Base-by-base conservation (phyloP, 2,113 vertebrate genomes). In the Aegithalos caudatus region DNA sequence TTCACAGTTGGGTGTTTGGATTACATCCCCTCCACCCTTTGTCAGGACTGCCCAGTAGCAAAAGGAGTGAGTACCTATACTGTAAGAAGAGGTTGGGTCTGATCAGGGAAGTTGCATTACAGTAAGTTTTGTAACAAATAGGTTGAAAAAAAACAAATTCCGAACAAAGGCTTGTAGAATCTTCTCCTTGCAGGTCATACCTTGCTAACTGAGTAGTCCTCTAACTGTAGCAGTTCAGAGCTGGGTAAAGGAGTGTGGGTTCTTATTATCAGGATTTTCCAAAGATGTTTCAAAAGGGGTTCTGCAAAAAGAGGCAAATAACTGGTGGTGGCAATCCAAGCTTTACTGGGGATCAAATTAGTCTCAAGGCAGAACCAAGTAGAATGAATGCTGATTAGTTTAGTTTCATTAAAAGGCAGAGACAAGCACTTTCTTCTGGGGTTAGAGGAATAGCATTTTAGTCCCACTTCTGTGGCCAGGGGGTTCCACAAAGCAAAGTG, bases 241-340 rank as follows among this genome's bases (percentile, higher is more conserved):
- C 24, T 1, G 1, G 31, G 44, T 48, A 44, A 67, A 77, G n/a
- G 28, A 48, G 2, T 3, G 3, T 14, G 15, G 7, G 13, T 13
- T 73, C 12, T 67, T 11, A 1, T 24, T 25, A 72, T 8, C 33
- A 54, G 16, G 8, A 29, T 21, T 72, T 81, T 24, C 53, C 69
- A 64, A 60, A 82, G 33, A 19, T 3, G 3, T 60, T 74, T 83
- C 33, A n/a, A 0, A 0, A 76, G 10, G 18, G 6, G 5, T 3
- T 87, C 56, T 65, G 22, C 33, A 38, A 18, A 78, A 42, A 47
- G 31, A 64, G 29, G 19, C 25, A 50, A 54, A 14, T 27, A 50
- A 60, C 4, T 58, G 21, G 22, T 1, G 3, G 76, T 21, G 19
- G 22, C 0, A 4, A 60, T 33, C 50, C 66, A 69, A 70, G 25